Evolutionary conservation across 2,797 vertebrate species (phyloP), one percentile per base, ranked within the genome.

Genomic region (Halcyon chelicuti): DNA sequence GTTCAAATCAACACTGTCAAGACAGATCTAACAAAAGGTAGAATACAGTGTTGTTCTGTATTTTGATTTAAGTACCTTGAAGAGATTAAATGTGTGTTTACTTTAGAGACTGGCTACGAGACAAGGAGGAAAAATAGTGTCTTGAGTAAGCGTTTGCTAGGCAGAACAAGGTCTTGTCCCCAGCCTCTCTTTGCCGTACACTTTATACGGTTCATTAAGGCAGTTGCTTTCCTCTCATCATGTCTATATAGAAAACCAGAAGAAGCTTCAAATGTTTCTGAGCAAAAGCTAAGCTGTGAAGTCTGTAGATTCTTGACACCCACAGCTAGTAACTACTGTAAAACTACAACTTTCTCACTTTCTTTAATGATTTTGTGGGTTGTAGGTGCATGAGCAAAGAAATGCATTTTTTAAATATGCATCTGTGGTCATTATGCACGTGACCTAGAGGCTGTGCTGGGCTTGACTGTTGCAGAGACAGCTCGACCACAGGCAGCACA

Each of bases 1-100:
- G 79, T 90, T 90, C 72, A 78, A 93, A 54, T 28, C 8, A 12
- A 92, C 46, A 29, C 86, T 92, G 57, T 31, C 79, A 76, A 57
- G 65, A 37, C n/a, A 65, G 35, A 88, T 86, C 46, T 93, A 83
- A 66, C 14, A 10, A 81, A 90, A 88, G 86, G 62, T 52, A 80
- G 33, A 72, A 14, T 77, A 26, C 67, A 81, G 28, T 7, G 29
- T 19, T 63, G 9, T 75, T 47, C 17, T 2, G 0, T 55, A 23
- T 47, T 82, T 94, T 2, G 3, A 44, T 68, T 0, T 5, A n/a
- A 62, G 28, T 47, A 33, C 31, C 55, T 63, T 68, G 23, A 62
- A 47, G n/a, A 52, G 68, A 28, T 60, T 61, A 73, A 87, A 42
- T 66, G 16, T 49, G 14, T 77, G 28, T 68, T 88, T 74, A 31